phyloP scores from a whole-genome alignment of 1,140 invertebrate genomes.

The Macrocentrus cingulum region DNA sequence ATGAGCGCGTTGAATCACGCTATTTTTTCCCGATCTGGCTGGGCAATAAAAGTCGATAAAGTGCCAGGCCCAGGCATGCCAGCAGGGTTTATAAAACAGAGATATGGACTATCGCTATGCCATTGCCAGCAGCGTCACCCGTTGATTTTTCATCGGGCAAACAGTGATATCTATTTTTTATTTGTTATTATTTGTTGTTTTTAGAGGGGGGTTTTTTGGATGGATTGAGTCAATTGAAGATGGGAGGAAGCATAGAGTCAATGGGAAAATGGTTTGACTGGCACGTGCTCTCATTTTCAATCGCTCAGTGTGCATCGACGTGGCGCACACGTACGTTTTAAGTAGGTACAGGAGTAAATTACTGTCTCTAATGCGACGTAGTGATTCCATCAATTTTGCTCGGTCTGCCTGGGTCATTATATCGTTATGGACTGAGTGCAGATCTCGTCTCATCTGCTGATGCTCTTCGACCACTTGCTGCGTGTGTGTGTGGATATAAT shows the following conservation, averaged over 20 bases:
- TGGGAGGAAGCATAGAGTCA: constrained; percentile 17
- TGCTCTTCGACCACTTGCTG: constrained; percentile 13
- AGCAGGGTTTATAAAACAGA: constrained; percentile 37
- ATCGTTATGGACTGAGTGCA: constrained; percentile 39
- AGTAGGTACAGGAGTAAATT: constrained; percentile 38
- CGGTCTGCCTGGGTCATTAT: constrained; percentile 50
- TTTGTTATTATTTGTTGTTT: neutral
- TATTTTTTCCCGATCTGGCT: constrained; percentile 6
- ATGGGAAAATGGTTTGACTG: constrained; percentile 21
- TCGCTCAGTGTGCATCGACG: neutral
- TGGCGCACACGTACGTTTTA: constrained; percentile 12
- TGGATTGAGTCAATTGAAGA: no score
- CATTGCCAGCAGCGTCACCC: no score
- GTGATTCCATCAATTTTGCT: constrained; percentile 54
- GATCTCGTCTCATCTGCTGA: constrained; percentile 18
- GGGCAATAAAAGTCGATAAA: constrained; percentile 21
- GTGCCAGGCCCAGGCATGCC: constrained; percentile 19
- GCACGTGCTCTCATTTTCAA: constrained; percentile 25
- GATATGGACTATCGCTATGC: constrained; percentile 36
- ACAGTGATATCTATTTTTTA: neutral
- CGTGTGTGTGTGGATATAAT: constrained; percentile 7
- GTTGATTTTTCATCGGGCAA: no score
- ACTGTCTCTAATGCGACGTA: constrained; percentile 38
- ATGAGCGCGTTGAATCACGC: neutral
- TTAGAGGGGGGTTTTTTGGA: no score